Conservation (phyloP, 1,140 invertebrate species). For the Tenebrio molitor region DNA sequence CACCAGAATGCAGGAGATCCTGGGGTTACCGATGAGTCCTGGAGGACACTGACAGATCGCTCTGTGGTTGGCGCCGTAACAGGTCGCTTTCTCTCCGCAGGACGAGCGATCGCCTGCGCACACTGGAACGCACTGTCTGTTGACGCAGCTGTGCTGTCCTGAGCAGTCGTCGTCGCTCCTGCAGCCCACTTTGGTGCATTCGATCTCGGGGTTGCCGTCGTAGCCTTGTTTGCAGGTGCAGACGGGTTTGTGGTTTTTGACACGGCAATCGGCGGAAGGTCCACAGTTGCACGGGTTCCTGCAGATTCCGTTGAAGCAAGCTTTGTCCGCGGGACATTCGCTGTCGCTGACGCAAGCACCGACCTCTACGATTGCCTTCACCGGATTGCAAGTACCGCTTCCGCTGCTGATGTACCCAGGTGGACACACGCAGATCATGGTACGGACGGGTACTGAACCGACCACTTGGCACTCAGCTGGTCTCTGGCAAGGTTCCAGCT, state of each 20-base stretch:
- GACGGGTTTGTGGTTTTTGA: conserved; percentile 86
- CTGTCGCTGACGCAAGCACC: conserved; percentile 81
- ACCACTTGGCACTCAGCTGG: conserved; percentile 87
- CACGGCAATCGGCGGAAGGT: conserved; percentile 82
- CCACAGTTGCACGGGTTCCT: conserved; percentile 86
- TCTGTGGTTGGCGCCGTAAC: conserved; percentile 83
- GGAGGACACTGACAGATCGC: conserved; percentile 85
- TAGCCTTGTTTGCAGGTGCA: conserved; percentile 86
- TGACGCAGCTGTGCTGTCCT: conserved; percentile 82
- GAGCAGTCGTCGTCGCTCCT: conserved; percentile 81
- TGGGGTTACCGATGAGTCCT: conserved; percentile 86
- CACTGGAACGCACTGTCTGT: conserved; percentile 83
- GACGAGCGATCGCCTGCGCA: conserved; percentile 75
- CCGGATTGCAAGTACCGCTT: conserved; percentile 82
- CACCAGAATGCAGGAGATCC: conserved; percentile 79
- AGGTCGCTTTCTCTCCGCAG: conserved; percentile 72
- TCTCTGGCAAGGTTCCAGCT: conserved; percentile 82
- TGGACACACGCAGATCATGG: conserved; percentile 91
- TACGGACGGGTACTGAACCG: conserved; percentile 84
- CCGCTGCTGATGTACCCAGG: conserved; percentile 88
- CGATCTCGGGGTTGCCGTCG: conserved; percentile 84
- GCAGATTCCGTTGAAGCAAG: conserved; percentile 85
- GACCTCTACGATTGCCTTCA: conserved; percentile 74
- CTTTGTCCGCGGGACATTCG: conserved; percentile 81
- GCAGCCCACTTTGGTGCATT: conserved; percentile 81